Evolutionary conservation across 2,113 vertebrate genomes (phyloP).

Genomic region (Notarius lentiginosus): DNA sequence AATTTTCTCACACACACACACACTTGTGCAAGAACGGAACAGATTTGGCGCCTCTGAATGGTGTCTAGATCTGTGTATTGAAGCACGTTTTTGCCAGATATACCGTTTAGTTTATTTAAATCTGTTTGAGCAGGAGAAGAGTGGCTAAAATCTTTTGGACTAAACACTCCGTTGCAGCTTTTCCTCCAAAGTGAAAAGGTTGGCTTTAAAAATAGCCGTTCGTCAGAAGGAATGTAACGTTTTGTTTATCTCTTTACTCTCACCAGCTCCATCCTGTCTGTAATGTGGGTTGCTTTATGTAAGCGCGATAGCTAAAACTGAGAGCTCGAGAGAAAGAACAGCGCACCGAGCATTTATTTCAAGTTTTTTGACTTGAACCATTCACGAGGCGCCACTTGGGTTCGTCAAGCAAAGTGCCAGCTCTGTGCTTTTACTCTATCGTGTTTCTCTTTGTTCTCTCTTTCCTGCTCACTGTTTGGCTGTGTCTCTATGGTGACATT

Average conservation of each 20-base stretch:
- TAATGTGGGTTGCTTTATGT: background rate
- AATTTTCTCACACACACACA: background rate
- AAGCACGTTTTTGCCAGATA: background rate
- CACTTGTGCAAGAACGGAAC: background rate
- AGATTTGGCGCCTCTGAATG: background rate
- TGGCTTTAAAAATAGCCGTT: constrained; percentile 36
- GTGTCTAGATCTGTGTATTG: background rate
- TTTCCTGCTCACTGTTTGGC: background rate
- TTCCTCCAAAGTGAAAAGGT: constrained; percentile 2
- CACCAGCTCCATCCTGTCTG: background rate
- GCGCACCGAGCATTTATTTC: background rate
- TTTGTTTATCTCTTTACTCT: constrained; percentile 16
- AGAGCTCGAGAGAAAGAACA: background rate
- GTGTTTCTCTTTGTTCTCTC: background rate
- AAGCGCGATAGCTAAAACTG: background rate
- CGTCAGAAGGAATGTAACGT: constrained; percentile 11
- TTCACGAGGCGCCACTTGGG: background rate
- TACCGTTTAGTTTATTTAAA: background rate
- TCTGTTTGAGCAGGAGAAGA: background rate
- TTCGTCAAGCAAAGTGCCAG: background rate
- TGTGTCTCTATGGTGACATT: constrained; percentile 13
- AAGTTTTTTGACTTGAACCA: constrained; percentile 20
- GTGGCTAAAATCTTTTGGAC: background rate
- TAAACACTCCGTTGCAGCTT: background rate
- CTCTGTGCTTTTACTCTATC: background rate